Base-by-base conservation (phyloP, 2,888 invertebrate species). In the Drosophila percnosoma region DNA sequence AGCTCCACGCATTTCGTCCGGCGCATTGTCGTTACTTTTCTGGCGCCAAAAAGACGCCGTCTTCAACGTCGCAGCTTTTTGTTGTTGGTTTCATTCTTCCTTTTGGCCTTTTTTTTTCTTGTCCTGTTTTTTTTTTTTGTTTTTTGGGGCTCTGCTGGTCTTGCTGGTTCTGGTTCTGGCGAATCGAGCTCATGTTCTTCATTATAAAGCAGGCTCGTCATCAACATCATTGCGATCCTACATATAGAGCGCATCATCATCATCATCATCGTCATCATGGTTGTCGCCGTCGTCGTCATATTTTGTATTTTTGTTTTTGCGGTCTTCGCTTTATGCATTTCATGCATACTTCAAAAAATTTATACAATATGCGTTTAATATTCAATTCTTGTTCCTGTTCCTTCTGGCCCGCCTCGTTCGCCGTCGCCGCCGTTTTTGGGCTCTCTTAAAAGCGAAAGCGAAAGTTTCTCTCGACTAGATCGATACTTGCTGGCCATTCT, bases 41-140 rank as follows among this genome's bases (percentile, higher is more conserved):
- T 91, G 91, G 91, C 91, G 91, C 91, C 91, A 91, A 87, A 91
- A 90, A 90, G 91, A 91, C 91, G 91, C 84, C 85, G 83, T 80
- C 67, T 66, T 70, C 45, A 74, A 73, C 75, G 75, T 79, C 68
- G 77, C 79, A 76, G 68, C 80, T 77, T 80, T 75, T 73, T 64
- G 53, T 54, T 68, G 55, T 65, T 72, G 73, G 77, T 70, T 75
- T 73, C 74, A 75, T 78, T 78, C 74, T 83, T 74, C 78, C 74
- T 80, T 73, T 76, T 77, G 52, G 49, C 57, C 67, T 64, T 80
- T 53, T 48, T 34, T 65, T 57, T 67, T 65, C 55, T 75, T 78
- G 61, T 71, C 55, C 68, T 45, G 15, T 48, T 61, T 58, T 24
- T 36, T 58, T 33, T 55, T 64, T 67, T 42, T 53, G 6, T 27